phyloP scores from a whole-genome alignment of 2,113 vertebrate species.

The Brachypteracias leptosomus region DNA sequence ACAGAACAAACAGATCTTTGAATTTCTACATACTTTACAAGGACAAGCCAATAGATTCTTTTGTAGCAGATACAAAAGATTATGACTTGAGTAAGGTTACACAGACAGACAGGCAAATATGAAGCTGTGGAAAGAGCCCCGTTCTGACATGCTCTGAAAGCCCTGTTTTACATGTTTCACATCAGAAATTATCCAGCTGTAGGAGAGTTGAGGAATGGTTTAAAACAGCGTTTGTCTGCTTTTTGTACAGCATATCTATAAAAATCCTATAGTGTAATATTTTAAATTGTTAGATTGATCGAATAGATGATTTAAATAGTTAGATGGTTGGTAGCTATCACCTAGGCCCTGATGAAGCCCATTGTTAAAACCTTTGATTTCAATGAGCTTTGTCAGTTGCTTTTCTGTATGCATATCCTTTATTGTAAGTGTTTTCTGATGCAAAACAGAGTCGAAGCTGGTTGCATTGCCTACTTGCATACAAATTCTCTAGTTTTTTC shows the following conservation, averaged over 20 bases:
- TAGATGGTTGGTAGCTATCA: background rate
- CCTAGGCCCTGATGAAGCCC: background rate
- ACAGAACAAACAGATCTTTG: background rate
- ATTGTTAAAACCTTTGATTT: background rate
- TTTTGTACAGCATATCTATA: background rate
- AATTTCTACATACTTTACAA: background rate
- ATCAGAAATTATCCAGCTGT: background rate
- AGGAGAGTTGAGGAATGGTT: background rate
- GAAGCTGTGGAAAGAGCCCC: background rate
- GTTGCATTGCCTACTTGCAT: slow-evolving; percentile 1
- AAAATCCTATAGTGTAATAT: background rate
- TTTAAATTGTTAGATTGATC: background rate
- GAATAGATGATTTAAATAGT: no score
- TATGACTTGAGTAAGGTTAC: background rate
- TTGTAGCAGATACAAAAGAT: background rate
- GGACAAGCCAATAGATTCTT: background rate
- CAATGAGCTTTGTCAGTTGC: background rate
- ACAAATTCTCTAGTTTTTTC: background rate
- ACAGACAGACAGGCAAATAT: background rate
- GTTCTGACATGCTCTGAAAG: background rate
- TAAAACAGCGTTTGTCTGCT: background rate
- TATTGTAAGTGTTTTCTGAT: slow-evolving; percentile 44
- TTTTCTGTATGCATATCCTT: background rate
- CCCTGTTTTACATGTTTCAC: background rate
- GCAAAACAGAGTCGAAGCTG: slow-evolving; percentile 25